Evolutionary conservation across 2,113 vertebrate species (phyloP).

Genomic region (Mustela nigripes): DNA sequence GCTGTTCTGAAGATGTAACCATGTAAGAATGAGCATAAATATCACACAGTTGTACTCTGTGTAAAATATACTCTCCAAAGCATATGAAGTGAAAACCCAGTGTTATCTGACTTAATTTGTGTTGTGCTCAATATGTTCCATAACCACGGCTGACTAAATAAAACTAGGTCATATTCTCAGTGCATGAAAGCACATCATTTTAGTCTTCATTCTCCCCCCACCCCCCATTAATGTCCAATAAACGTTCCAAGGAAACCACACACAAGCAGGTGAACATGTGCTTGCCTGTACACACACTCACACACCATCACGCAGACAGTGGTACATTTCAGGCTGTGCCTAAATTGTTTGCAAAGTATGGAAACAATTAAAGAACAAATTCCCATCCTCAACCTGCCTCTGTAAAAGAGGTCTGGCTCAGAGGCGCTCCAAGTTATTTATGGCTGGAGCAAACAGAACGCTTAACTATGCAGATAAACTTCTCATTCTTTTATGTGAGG

Average conservation of each 20-base stretch:
- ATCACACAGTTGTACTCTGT: neutral
- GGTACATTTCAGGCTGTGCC: neutral
- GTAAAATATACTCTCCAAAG: neutral
- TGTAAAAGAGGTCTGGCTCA: neutral
- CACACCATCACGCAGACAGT: neutral
- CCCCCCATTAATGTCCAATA: neutral
- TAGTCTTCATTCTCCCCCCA: constrained; percentile 1
- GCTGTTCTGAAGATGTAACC: neutral
- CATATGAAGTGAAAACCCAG: neutral
- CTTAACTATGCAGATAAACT: constrained; percentile 87
- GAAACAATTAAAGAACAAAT: constrained; percentile 80
- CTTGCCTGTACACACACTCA: rapidly evolving
- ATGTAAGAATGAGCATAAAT: neutral
- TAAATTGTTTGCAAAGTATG: constrained; percentile 70
- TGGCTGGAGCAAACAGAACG: constrained; percentile 68
- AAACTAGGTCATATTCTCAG: constrained; percentile 60
- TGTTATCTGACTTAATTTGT: neutral
- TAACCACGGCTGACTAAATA: constrained; percentile 65
- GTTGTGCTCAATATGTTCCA: neutral
- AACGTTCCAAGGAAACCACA: neutral
- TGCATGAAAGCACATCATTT: constrained; percentile 67
- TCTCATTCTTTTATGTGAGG: constrained; percentile 81
- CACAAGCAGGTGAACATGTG: neutral
- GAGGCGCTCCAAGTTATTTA: constrained; percentile 75
- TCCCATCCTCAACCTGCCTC: constrained; percentile 66